Percentiles rank a stretch among this genome's conserved stretches.
Evolutionary conservation across 2,113 vertebrate genomes (phyloP).

Genomic region (Chrysochloris asiatica): DNA sequence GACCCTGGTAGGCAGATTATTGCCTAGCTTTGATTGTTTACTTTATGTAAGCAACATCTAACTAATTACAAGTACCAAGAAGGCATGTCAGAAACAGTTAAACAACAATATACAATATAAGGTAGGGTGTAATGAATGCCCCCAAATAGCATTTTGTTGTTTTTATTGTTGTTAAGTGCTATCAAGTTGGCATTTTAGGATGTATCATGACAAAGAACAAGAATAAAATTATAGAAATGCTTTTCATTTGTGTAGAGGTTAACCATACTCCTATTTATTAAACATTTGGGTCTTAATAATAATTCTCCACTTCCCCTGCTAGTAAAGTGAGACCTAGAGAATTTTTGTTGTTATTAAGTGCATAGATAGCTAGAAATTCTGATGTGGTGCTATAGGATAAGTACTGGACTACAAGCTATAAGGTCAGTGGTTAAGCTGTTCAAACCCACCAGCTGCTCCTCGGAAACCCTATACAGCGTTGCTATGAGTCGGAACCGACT

Average conservation of each 20-base stretch:
- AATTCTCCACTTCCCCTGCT: not conserved
- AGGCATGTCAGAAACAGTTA: not conserved
- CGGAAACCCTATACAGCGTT: no score
- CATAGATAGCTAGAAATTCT: no score
- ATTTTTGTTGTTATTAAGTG: not conserved
- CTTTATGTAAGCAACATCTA: no score
- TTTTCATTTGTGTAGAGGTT: not conserved
- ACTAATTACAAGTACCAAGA: no score
- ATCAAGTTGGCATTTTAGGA: no score
- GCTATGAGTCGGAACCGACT: no score
- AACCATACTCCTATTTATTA: not conserved
- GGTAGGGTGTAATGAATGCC: not conserved
- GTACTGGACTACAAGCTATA: no score
- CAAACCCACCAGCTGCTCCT: no score
- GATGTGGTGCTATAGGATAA: no score
- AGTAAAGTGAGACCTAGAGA: not conserved
- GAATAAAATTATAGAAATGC: not conserved
- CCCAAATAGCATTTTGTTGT: not conserved
- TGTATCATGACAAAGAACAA: no score
- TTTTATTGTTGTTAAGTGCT: no score
- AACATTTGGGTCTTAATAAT: not conserved
- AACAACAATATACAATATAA: not conserved
- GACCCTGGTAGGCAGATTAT: not conserved
- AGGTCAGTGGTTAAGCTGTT: no score
- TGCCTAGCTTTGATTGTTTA: not conserved